A percentile compares a stretch with the other conserved stretches of the same genome.
These are phyloP conservation scores for Eurypyga helias DNA, from an alignment of 2,113 vertebrate genomes.

Conservation along the genomic window DNA sequence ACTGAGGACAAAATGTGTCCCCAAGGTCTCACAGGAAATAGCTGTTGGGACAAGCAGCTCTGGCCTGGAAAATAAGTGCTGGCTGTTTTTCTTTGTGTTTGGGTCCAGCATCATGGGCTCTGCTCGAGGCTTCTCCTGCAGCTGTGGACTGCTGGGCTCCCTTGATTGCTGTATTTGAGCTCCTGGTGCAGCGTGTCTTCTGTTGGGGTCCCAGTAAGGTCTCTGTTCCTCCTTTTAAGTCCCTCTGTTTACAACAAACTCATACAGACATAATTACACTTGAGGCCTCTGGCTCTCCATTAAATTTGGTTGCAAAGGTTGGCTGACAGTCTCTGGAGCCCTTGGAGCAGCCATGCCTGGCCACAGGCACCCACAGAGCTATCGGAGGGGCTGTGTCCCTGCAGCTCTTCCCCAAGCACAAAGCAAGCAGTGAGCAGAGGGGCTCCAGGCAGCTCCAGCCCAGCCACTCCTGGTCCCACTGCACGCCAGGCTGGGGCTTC, in stretches of 20 bases:
- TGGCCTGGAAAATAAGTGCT: neutral
- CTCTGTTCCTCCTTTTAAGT: neutral
- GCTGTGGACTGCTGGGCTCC: neutral
- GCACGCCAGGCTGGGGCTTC: neutral
- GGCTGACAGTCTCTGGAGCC: neutral
- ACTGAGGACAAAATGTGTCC: neutral
- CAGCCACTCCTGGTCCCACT: neutral
- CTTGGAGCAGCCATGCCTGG: neutral
- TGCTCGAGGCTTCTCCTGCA: neutral
- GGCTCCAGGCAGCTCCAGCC: neutral
- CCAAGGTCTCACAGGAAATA: neutral
- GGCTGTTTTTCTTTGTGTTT: fast-evolving
- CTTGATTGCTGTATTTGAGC: too few relatives aligned
- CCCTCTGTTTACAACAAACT: neutral
- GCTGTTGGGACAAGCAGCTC: neutral
- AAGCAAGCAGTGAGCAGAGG: neutral
- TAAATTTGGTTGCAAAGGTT: neutral
- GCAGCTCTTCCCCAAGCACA: neutral
- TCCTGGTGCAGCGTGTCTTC: neutral
- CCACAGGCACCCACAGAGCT: too few relatives aligned
- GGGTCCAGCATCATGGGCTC: neutral
- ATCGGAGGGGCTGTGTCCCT: fast-evolving
- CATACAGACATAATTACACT: fast-evolving
- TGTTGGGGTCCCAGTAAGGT: neutral
- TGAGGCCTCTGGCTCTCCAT: neutral